phyloP scores from a whole-genome alignment of 2,113 vertebrate genomes.

The Festucalex cinctus region DNA sequence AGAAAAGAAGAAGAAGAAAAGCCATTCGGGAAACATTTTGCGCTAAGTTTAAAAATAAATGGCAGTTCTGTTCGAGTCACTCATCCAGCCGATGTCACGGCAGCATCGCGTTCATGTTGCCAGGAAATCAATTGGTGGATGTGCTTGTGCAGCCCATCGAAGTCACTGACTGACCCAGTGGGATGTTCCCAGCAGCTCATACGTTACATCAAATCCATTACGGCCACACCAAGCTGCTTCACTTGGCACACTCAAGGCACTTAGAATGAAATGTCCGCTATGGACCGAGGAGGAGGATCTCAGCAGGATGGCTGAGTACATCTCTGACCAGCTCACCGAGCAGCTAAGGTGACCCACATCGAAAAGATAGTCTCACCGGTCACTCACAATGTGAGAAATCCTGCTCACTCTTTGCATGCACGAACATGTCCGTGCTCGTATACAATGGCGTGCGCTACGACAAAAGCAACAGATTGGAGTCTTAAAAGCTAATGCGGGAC shows the following conservation, averaged over 20 bases:
- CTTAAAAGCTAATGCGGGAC: slow-evolving; percentile 27
- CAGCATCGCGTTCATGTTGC: slow-evolving; percentile 10
- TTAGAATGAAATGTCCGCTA: slow-evolving; percentile 33
- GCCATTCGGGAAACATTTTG: slow-evolving; percentile 27
- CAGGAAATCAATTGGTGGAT: slow-evolving; percentile 11
- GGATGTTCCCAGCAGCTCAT: slow-evolving; percentile 14
- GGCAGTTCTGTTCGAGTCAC: slow-evolving; percentile 13
- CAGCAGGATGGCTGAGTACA: slow-evolving; percentile 21
- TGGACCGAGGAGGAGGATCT: slow-evolving; percentile 23
- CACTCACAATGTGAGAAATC: slow-evolving; percentile 11
- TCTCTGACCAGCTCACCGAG: slow-evolving; percentile 26
- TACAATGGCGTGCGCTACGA: slow-evolving; percentile 3
- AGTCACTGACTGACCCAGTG: slow-evolving; percentile 6
- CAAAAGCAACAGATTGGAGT: slow-evolving; percentile 9
- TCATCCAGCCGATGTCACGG: slow-evolving; percentile 20
- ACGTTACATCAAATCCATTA: slow-evolving; percentile 4
- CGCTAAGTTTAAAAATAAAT: slow-evolving; percentile 46
- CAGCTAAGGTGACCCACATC: slow-evolving; percentile 43
- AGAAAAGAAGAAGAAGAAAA: background rate
- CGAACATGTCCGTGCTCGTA: background rate
- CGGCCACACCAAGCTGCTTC: slow-evolving; percentile 10
- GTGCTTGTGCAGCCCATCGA: background rate
- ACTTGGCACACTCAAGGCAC: slow-evolving; percentile 23
- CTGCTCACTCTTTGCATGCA: slow-evolving; percentile 3
- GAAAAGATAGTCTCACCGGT: slow-evolving; percentile 12